Conservation (phyloP, 2,888 invertebrate genomes). For the Argyresthia albistria region DNA sequence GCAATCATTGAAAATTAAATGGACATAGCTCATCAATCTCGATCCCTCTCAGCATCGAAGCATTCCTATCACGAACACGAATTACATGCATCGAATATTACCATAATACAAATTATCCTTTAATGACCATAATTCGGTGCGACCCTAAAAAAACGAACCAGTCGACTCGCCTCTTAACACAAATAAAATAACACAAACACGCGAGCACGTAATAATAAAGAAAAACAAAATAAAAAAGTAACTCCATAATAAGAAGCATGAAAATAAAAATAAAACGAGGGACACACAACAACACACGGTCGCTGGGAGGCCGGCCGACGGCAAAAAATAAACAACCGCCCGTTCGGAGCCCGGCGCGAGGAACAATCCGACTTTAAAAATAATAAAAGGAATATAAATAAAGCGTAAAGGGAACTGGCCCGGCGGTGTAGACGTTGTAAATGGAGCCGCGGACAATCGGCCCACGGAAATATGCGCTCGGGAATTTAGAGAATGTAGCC, state of each 20-base stretch:
- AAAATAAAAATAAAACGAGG: slow-evolving; percentile 70
- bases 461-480: slow-evolving; percentile 60
- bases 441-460: slow-evolving; percentile 69
- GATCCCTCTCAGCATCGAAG: slow-evolving; percentile 33
- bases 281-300: slow-evolving; percentile 71
- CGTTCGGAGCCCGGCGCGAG: slow-evolving; percentile 64
- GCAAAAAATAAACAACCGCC: slow-evolving; percentile 67
- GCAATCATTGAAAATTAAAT: too few relatives aligned
- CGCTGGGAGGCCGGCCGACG: slow-evolving; percentile 69
- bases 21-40: slow-evolving; percentile 43
- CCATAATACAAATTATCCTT: slow-evolving; percentile 72
- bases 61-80: slow-evolving; percentile 66
- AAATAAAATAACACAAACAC: slow-evolving; percentile 66
- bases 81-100: slow-evolving; percentile 70
- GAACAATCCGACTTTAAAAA: slow-evolving; percentile 71
- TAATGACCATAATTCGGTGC: slow-evolving; percentile 71
- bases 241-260: slow-evolving; percentile 71
- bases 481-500: slow-evolving; percentile 66
- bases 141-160: slow-evolving; percentile 53
- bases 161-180: slow-evolving; percentile 65
- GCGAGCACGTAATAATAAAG: slow-evolving; percentile 66
- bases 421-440: slow-evolving; percentile 70
- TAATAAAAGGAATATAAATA: slow-evolving; percentile 72
- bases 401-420: slow-evolving; percentile 71
- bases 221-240: slow-evolving; percentile 38